These are phyloP conservation scores for Umimayanthus chanpuru DNA, from an alignment of 92 coral and sea anemone genomes.

Conservation along the genomic window DNA sequence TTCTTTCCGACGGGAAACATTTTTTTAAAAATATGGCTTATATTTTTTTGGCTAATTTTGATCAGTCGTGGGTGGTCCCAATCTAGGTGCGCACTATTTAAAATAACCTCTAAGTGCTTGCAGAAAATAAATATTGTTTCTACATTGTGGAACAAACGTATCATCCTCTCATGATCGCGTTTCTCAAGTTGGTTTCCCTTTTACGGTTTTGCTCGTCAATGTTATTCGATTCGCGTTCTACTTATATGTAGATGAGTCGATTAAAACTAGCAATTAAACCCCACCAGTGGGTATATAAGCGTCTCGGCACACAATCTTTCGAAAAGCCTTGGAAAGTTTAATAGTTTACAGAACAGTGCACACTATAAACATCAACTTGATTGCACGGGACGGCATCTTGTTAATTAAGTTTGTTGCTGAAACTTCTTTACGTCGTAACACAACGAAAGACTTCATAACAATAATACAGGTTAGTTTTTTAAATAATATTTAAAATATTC, in stretches of 20 bases:
- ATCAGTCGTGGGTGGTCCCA: neutral
- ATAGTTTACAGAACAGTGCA: neutral
- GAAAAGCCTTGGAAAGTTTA: no score
- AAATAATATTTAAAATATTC: no score
- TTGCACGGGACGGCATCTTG: neutral
- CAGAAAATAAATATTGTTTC: neutral
- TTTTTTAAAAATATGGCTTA: neutral
- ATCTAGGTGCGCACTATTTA: neutral
- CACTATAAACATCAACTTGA: neutral
- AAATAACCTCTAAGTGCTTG: conserved; percentile 1
- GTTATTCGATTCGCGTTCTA: neutral
- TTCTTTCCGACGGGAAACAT: neutral
- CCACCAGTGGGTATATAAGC: neutral
- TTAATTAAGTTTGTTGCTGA: neutral
- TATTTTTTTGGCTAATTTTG: neutral
- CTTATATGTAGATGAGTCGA: neutral
- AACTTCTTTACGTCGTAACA: no score
- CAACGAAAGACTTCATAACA: neutral
- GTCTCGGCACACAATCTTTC: neutral
- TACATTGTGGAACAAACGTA: neutral
- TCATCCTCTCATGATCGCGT: neutral
- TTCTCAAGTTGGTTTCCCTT: neutral
- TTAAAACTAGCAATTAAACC: neutral
- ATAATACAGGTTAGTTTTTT: neutral
- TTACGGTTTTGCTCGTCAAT: conserved; percentile 1